Evolutionary conservation across 2,797 vertebrate species (phyloP).

Genomic region (Rhynchotus rufescens): DNA sequence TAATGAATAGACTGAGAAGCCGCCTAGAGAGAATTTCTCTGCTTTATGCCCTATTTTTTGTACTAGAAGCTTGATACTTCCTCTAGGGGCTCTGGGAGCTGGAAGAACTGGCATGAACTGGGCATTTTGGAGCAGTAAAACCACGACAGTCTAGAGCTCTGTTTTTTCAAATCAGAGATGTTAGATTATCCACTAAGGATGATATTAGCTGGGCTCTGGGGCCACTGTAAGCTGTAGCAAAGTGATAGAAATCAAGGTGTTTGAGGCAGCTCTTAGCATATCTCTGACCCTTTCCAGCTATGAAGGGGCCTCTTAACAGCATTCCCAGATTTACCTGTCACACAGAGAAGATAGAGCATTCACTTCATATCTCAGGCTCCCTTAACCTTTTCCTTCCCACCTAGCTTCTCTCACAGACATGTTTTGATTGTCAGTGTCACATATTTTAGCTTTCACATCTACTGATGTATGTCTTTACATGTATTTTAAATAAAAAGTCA

Average conservation of each 20-base stretch:
- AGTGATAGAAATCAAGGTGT: neutral
- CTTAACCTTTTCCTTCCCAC: neutral
- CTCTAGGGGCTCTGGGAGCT: neutral
- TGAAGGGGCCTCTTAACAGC: neutral
- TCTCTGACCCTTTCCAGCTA: accelerated
- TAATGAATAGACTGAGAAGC: neutral
- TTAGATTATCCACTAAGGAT: neutral
- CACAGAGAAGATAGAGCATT: neutral
- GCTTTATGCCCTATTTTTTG: conserved; percentile 2
- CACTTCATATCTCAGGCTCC: neutral
- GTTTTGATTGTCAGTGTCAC: neutral
- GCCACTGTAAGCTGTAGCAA: neutral
- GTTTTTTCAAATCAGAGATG: neutral
- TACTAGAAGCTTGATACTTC: neutral
- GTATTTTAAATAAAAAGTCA: neutral
- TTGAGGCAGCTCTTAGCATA: neutral
- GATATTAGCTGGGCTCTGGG: neutral
- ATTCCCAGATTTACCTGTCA: neutral
- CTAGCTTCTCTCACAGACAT: neutral
- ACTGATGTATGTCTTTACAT: neutral
- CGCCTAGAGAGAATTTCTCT: neutral
- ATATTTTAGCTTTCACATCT: neutral
- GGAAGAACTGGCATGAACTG: neutral
- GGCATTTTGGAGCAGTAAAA: neutral
- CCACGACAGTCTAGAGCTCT: neutral